These are phyloP conservation scores for Rousettus leschenaultii DNA, from an alignment of 2,113 vertebrate species.

Conservation along the genomic window DNA sequence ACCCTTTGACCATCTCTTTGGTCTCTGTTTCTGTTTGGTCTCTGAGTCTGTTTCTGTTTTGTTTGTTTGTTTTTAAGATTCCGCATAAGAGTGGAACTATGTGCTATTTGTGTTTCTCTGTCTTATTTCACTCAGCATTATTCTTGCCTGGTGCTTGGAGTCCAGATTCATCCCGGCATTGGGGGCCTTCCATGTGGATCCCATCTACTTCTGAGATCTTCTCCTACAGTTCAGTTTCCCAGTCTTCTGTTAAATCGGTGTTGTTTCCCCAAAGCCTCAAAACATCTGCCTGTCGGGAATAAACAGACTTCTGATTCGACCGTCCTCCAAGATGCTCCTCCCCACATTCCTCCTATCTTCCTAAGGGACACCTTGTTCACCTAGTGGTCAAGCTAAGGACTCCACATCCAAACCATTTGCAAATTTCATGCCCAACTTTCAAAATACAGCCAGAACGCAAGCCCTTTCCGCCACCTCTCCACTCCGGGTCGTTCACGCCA, in stretches of 20 bases:
- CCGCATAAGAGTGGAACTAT: neutral
- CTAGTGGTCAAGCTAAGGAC: neutral
- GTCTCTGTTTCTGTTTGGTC: neutral
- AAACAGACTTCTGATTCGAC: neutral
- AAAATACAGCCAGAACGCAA: neutral
- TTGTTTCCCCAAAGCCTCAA: neutral
- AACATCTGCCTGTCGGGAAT: neutral
- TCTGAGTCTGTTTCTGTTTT: neutral
- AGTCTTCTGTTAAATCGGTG: fast-evolving
- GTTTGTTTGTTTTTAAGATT: neutral
- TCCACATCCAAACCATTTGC: neutral
- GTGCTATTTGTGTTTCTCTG: neutral
- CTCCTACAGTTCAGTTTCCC: too few relatives aligned
- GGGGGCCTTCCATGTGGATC: neutral
- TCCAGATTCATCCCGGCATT: neutral
- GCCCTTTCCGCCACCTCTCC: neutral
- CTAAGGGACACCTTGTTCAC: neutral
- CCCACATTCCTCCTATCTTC: neutral
- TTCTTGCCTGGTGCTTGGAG: neutral
- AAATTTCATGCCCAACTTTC: neutral
- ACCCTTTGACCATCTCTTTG: neutral
- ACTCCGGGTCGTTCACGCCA: too few relatives aligned
- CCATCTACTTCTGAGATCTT: neutral
- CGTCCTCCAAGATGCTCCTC: too few relatives aligned
- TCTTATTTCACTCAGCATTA: neutral